phyloP scores from a whole-genome alignment of 2,797 vertebrate species.

The Xerus rutilus region DNA sequence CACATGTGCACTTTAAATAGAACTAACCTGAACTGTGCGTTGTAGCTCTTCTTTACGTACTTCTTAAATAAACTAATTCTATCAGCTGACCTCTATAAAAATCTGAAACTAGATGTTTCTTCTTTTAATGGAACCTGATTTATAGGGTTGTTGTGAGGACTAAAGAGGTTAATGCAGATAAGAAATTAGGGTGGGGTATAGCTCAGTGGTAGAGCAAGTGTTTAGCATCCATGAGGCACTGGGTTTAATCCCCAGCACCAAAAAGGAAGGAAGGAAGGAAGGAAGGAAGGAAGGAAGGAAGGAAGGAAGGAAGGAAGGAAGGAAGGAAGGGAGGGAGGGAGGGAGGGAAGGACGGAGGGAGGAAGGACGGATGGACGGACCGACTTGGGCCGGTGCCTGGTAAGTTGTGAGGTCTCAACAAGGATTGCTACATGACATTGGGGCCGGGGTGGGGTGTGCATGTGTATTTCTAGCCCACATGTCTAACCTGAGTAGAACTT shows the following conservation, averaged over 20 bases:
- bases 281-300: too few species aligned
- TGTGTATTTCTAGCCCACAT: not conserved
- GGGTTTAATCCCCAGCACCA: not conserved
- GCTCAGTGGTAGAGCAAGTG: not conserved
- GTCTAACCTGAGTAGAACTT: not conserved
- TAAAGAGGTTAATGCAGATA: not conserved
- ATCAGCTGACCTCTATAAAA: not conserved
- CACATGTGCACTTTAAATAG: not conserved
- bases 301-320: too few species aligned
- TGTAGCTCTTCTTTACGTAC: not conserved
- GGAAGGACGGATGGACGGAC: too few species aligned
- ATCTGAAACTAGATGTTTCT: not conserved
- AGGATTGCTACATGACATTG: rapidly evolving
- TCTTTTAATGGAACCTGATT: not conserved
- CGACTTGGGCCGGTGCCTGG: not conserved
- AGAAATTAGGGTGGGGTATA: not conserved
- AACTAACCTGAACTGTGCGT: not conserved
- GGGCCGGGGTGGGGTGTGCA: not conserved
- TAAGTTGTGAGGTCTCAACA: not conserved
- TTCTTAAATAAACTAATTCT: not conserved
- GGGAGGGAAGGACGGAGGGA: too few species aligned
- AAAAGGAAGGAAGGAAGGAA: not conserved
- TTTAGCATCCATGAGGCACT: not conserved
- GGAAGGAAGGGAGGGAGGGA: too few species aligned
- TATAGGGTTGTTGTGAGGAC: not conserved